These are phyloP conservation scores for Rhinopithecus roxellana DNA, from an alignment of 2,113 vertebrate genomes.

Conservation along the genomic window DNA sequence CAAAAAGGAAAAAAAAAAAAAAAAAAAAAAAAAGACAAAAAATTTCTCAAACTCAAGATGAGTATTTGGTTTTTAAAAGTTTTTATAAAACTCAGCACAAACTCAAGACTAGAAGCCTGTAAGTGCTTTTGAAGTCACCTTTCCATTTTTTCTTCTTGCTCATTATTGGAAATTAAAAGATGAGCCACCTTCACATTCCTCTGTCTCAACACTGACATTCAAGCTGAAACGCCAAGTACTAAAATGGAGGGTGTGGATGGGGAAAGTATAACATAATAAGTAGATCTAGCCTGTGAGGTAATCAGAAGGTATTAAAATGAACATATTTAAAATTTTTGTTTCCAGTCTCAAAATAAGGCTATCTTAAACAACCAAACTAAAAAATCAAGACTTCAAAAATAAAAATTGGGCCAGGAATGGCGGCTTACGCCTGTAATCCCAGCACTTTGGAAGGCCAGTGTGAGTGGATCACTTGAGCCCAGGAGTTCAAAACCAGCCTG, in stretches of 20 bases:
- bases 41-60: constrained; percentile 4
- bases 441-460: no score
- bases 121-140: background rate
- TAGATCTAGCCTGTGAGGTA: background rate
- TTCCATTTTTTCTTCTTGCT: background rate
- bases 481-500: no score
- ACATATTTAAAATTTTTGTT: background rate
- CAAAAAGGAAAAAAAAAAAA: no score
- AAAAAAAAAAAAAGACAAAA: background rate
- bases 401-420: background rate
- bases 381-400: background rate
- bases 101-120: background rate
- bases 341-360: background rate
- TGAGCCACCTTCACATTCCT: background rate
- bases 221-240: background rate
- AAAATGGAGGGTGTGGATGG: background rate
- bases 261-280: background rate
- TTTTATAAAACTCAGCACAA: background rate
- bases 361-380: background rate
- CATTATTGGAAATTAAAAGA: background rate
- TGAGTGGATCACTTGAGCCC: no score
- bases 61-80: background rate
- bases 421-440: no score
- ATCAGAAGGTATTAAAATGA: background rate
- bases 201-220: background rate